Evolutionary conservation across 2,113 vertebrate species (phyloP).

Genomic region (Mixornis gularis): DNA sequence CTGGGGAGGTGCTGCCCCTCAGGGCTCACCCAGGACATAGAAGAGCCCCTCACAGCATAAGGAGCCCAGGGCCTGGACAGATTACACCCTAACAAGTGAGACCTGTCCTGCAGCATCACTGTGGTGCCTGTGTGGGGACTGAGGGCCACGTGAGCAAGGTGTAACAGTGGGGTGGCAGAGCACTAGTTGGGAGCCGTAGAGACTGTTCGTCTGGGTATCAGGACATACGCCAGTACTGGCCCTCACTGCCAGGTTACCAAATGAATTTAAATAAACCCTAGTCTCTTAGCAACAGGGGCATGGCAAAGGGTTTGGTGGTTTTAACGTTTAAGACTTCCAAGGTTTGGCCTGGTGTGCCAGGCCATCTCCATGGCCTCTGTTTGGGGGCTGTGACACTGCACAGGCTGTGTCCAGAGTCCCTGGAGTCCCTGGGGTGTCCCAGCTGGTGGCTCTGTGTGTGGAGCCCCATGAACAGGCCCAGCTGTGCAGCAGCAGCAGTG

Average conservation of each 20-base stretch:
- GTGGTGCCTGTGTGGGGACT: rapidly evolving
- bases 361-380: rapidly evolving
- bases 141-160: not conserved
- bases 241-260: not conserved
- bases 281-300: rapidly evolving
- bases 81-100: rapidly evolving
- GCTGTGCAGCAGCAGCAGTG: not conserved
- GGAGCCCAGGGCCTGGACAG: rapidly evolving
- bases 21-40: rapidly evolving
- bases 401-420: not conserved
- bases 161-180: not conserved
- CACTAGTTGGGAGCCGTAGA: rapidly evolving
- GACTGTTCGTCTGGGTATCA: not conserved
- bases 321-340: not conserved
- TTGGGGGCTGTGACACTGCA: not conserved
- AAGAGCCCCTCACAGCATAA: rapidly evolving
- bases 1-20: too few relatives aligned
- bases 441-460: not conserved
- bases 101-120: not conserved
- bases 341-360: rapidly evolving
- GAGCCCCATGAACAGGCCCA: rapidly evolving
- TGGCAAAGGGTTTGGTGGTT: not conserved
- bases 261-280: not conserved
- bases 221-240: too few relatives aligned
- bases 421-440: rapidly evolving